phyloP scores from a whole-genome alignment of 2,888 invertebrate species.

The Dryocosmus kuriphilus region DNA sequence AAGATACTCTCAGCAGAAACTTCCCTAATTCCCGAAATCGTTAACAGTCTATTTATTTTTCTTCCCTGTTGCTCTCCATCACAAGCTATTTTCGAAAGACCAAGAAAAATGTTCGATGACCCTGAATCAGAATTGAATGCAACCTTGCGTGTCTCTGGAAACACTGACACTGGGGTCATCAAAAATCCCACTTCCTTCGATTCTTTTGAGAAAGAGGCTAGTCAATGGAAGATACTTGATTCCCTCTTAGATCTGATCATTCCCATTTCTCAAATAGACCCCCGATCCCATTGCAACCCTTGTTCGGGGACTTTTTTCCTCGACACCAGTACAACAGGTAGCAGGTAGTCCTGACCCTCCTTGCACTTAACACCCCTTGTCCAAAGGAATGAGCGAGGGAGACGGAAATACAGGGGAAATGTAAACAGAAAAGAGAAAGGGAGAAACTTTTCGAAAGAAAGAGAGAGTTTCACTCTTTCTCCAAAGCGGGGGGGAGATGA shows the following conservation, averaged over 20 bases:
- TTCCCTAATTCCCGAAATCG: too few relatives aligned
- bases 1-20: too few relatives aligned
- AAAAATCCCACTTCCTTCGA: constrained; percentile 23
- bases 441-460: too few relatives aligned
- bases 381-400: constrained; percentile 10
- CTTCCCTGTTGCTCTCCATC: too few relatives aligned
- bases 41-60: too few relatives aligned
- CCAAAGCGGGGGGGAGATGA: not conserved
- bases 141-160: too few relatives aligned
- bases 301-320: constrained; percentile 53
- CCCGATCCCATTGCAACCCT: constrained; percentile 50
- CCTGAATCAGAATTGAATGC: too few relatives aligned
- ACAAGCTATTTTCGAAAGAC: too few relatives aligned
- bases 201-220: constrained; percentile 37
- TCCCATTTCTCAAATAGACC: constrained; percentile 60
- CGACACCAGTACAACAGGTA: constrained; percentile 68
- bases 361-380: constrained; percentile 40
- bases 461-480: too few relatives aligned
- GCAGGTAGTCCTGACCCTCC: constrained; percentile 68
- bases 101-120: too few relatives aligned
- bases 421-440: constrained; percentile 32
- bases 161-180: constrained; percentile 34
- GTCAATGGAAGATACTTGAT: constrained; percentile 73
- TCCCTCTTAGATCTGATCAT: constrained; percentile 69
- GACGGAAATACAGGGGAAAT: constrained; percentile 39